Base-by-base conservation (phyloP, 2,888 invertebrate species). In the Pedicia rivosa region DNA sequence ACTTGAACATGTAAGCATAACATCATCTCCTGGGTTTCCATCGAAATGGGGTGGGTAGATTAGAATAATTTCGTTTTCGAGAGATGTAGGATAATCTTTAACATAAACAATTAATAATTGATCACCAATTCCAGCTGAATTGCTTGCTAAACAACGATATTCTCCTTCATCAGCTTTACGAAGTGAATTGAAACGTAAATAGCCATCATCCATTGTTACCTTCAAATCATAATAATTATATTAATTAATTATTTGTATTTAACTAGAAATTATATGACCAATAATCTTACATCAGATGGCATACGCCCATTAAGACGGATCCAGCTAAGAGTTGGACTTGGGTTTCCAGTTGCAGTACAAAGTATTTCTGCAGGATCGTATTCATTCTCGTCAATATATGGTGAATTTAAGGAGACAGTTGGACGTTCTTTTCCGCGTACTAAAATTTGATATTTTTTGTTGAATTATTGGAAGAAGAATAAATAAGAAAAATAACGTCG, bases 71-170 rank as follows among this genome's bases (percentile, higher is more conserved):
- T 65, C 52, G 0, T 52, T 43, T 30, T 39, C 36, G 0, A 56
- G 56, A 10, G 70, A 2, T 8, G 47, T 49, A 0, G 57, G 58
- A 24, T 55, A 51, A 3, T 56, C 59, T 3, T 64, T 62, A 0
- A 94, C 77, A 44, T 72, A 74, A 15, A 92, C 65, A 17, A 73
- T 67, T 1, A 81, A 75, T 2, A 69, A 67, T 22, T 71, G 65
- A 34, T 73, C 67, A 20, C 68, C 66, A 0, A 65, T 57, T 4
- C 87, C 88, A 2, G 68, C 65, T 0, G 66, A 54, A 56, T 90
- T 94, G 1, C 66, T 65, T 0, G 81, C 91, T 6, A 72, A 71
- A 51, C 92, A 94, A 56, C 74, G 74, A 54, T 92, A 94, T 50
- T 78, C 77, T 5, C 82, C 86, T 44, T 79, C 74, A 51, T 94